A percentile compares a stretch with the other conserved stretches of the same genome.
These are phyloP conservation scores for Pyrocoelia pectoralis DNA, from an alignment of 2,888 invertebrate species.

Conservation along the genomic window DNA sequence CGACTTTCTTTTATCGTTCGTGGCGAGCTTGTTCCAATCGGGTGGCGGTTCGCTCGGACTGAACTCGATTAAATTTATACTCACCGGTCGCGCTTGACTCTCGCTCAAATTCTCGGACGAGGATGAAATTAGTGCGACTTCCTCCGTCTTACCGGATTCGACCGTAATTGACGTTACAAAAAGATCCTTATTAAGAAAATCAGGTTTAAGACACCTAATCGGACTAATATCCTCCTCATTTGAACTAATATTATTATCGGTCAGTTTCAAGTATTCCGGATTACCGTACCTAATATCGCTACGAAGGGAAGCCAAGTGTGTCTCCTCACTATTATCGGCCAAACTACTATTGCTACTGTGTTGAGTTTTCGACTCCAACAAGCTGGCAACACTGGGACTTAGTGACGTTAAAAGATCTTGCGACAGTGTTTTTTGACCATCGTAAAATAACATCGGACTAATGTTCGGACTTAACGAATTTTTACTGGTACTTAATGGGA, in stretches of 20 bases:
- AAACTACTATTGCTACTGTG: constrained; percentile 41
- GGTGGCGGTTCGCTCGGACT: constrained; percentile 42
- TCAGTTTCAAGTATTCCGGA: constrained; percentile 32
- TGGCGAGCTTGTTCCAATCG: constrained; percentile 30
- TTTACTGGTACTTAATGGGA: constrained; percentile 51
- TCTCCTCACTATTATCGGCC: constrained; percentile 30
- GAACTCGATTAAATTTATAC: constrained; percentile 53
- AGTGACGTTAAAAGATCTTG: constrained; percentile 40
- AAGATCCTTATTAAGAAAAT: constrained; percentile 9
- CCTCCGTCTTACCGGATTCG: neutral
- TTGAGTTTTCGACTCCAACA: constrained; percentile 44
- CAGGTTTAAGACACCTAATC: neutral
- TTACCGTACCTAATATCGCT: constrained; percentile 23
- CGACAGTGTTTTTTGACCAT: constrained; percentile 30
- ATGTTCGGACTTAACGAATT: constrained; percentile 54
- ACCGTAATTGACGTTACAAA: neutral
- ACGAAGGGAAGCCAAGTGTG: constrained; percentile 19
- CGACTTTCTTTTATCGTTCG: constrained; percentile 54
- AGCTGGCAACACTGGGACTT: constrained; percentile 48
- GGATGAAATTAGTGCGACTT: too few relatives aligned
- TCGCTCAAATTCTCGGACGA: constrained; percentile 6
- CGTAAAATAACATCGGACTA: constrained; percentile 49
- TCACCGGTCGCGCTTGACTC: constrained; percentile 40
- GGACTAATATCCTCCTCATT: constrained; percentile 30
- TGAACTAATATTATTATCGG: constrained; percentile 32